Conservation (phyloP, 1,140 invertebrate species). For the Maconellicoccus hirsutus region DNA sequence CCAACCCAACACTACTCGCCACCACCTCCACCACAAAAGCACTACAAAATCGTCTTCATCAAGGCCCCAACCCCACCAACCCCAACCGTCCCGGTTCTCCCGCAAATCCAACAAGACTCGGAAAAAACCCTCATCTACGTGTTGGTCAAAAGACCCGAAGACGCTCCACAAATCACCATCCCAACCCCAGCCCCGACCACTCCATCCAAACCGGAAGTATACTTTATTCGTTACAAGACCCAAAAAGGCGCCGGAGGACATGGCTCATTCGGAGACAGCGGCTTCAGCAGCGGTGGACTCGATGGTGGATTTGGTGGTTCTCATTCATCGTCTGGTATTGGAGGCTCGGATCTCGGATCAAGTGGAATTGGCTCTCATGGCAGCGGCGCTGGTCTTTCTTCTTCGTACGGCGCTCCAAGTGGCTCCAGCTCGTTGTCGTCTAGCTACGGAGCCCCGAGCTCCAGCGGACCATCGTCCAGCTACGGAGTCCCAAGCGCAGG, state of each 20-base stretch:
- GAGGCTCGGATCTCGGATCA: constrained; percentile 25
- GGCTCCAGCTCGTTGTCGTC: not conserved
- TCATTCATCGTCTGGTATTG: constrained; percentile 32
- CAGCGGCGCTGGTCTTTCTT: constrained; percentile 40
- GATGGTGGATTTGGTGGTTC: constrained; percentile 33
- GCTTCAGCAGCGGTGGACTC: constrained; percentile 30
- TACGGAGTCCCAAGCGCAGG: constrained; percentile 24
- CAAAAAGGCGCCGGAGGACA: constrained; percentile 45
- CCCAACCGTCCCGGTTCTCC: constrained; percentile 56
- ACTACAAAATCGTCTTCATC: constrained; percentile 83
- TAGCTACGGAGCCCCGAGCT: constrained; percentile 1
- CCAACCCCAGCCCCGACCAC: constrained; percentile 61
- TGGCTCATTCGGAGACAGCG: constrained; percentile 35
- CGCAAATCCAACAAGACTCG: constrained; percentile 59
- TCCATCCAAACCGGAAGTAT: constrained; percentile 72
- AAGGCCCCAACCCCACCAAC: constrained; percentile 70
- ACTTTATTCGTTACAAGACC: constrained; percentile 77
- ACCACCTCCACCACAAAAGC: constrained; percentile 55
- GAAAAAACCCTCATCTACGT: constrained; percentile 85
- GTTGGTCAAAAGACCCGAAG: constrained; percentile 71
- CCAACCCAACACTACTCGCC: constrained; percentile 44
- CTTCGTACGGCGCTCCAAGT: constrained; percentile 18
- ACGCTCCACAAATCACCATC: constrained; percentile 60
- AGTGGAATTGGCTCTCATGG: not conserved
- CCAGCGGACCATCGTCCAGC: constrained; percentile 15